These are phyloP conservation scores for Cephus rjabovi DNA, from an alignment of 2,888 invertebrate species.

Conservation along the genomic window DNA sequence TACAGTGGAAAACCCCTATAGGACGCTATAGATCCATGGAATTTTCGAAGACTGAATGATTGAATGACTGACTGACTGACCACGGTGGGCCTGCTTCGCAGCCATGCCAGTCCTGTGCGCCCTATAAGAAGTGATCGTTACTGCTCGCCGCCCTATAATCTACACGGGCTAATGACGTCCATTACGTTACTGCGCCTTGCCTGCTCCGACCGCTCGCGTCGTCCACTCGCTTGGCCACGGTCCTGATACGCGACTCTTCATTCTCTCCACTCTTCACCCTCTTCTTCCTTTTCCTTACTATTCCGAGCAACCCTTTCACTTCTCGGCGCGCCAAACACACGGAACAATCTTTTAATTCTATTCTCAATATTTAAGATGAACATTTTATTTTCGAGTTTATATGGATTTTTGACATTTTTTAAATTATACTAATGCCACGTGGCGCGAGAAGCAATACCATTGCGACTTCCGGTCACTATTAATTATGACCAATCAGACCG, in stretches of 20 bases:
- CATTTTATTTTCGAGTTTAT: neutral
- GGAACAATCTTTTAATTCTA: constrained; percentile 12
- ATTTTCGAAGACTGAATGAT: neutral
- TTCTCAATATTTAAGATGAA: neutral
- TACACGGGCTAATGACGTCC: constrained; percentile 67
- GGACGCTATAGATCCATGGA: neutral
- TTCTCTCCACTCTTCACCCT: constrained; percentile 14
- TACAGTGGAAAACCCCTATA: neutral
- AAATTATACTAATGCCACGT: neutral
- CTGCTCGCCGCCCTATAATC: constrained; percentile 67
- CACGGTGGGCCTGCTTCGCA: constrained; percentile 45
- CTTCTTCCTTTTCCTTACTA: constrained; percentile 7
- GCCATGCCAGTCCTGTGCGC: constrained; percentile 44
- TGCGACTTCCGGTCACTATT: constrained; percentile 1
- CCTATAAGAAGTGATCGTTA: constrained; percentile 64
- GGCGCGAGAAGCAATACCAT: neutral
- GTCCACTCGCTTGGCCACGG: constrained; percentile 56
- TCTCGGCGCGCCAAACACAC: constrained; percentile 37
- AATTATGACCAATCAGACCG: constrained; percentile 9
- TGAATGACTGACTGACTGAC: constrained; percentile 25
- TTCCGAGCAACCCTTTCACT: constrained; percentile 13
- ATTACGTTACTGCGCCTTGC: constrained; percentile 62
- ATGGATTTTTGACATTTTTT: neutral
- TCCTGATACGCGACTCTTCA: constrained; percentile 54
- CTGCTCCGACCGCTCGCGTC: constrained; percentile 53